Percentiles rank a stretch among this genome's conserved stretches.
Conservation (phyloP, 2,888 invertebrate species). For the Agrotis clavis region DNA sequence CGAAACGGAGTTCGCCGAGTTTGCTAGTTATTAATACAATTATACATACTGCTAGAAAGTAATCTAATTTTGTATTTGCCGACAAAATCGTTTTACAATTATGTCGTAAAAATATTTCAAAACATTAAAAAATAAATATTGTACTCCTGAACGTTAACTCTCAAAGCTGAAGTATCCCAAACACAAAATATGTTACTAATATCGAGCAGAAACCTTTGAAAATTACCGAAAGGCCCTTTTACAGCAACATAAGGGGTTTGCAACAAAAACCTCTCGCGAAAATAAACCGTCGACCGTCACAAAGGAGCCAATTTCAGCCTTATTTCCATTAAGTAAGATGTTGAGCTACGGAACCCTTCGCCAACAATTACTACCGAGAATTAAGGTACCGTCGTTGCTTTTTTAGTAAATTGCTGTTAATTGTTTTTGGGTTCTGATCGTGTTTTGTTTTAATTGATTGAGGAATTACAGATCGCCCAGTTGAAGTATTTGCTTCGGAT, state of each 20-base stretch:
- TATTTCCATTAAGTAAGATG: constrained; percentile 57
- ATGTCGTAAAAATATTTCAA: too few relatives aligned
- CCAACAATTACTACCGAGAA: constrained; percentile 44
- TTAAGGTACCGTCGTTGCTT: constrained; percentile 34
- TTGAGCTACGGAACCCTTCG: constrained; percentile 38
- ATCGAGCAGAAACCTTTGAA: constrained; percentile 30
- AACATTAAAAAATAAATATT: background rate
- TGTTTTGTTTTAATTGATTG: constrained; percentile 27
- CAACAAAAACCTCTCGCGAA: constrained; percentile 39
- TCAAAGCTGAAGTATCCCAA: constrained; percentile 5
- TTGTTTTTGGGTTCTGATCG: constrained; percentile 7
- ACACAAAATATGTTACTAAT: constrained; percentile 41
- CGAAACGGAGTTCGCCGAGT: too few relatives aligned
- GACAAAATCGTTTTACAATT: too few relatives aligned
- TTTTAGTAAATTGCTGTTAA: constrained; percentile 41
- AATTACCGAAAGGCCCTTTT: constrained; percentile 20
- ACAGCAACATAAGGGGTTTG: constrained; percentile 33
- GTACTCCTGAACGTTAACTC: constrained; percentile 12
- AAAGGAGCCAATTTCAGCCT: constrained; percentile 56
- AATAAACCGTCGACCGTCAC: constrained; percentile 39
- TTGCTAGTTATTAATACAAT: too few relatives aligned
- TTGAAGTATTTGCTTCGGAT: background rate
- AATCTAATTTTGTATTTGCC: too few relatives aligned
- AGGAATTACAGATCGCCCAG: background rate
- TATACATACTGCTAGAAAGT: too few relatives aligned